Evolutionary conservation across 2,888 invertebrate genomes (phyloP), one percentile per base, ranked within the genome.

Genomic region (Dicyrtomina minuta): DNA sequence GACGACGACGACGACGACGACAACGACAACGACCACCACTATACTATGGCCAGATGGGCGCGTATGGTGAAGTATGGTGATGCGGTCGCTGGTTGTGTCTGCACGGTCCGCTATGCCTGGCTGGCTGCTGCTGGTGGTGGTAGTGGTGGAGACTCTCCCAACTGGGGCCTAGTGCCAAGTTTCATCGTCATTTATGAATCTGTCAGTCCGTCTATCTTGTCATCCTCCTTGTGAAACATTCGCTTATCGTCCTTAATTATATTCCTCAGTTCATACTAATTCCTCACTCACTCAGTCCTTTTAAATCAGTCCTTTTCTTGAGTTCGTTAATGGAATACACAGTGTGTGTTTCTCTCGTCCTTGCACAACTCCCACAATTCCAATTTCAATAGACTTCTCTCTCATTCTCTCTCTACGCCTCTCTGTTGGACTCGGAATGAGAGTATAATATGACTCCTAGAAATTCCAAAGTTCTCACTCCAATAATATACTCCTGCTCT

Each of bases 141-240:
- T n/a, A n/a, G n/a, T n/a, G n/a, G n/a, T n/a, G n/a, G n/a, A 43
- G 60, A 33, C 41, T 26, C 41, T 26, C 56, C 62, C 61, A 69
- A 56, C 33, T 43, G 61, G 51, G 27, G 44, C 49, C 58, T 17
- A 59, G 56, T 64, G 69, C 49, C 69, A 59, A 55, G 41, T 62
- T 62, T 66, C 66, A 66, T 70, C 70, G 61, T 66, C 66, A 66
- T 68, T 56, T 68, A n/a, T 60, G 46, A 51, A 75, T 72, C 75
- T 73, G 73, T 73, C 72, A 73, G 70, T 70, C 44, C 39, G 58
- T 62, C 53, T 39, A 68, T 64, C 66, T 71, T 71, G 74, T 71
- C 71, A 72, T 70, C 68, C 61, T 58, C 64, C 61, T 55, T 69
- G 53, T n/a, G n/a, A n/a, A n/a, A n/a, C n/a, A n/a, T 33, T 33